These are phyloP conservation scores for Napeogenes inachia DNA, from an alignment of 2,888 invertebrate genomes.

Conservation along the genomic window DNA sequence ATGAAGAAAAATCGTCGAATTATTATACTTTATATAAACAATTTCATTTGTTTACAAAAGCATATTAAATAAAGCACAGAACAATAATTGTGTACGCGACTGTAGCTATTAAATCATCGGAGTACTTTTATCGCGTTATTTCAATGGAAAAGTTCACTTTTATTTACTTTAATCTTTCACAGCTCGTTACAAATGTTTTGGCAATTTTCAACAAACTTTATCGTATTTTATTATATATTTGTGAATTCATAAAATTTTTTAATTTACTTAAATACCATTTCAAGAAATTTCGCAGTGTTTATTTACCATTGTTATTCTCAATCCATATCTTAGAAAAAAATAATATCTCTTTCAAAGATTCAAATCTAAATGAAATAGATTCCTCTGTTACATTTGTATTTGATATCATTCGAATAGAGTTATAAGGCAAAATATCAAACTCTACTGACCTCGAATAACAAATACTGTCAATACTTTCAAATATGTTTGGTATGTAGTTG, in stretches of 20 bases:
- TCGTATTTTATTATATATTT: conserved; percentile 1
- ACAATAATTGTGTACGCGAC: conserved; percentile 12
- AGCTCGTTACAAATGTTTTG: conserved; percentile 21
- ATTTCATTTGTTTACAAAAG: not conserved
- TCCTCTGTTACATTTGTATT: too few species aligned
- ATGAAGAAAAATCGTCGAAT: not conserved
- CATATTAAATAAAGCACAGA: not conserved
- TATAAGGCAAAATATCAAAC: too few species aligned
- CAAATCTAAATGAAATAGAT: too few species aligned
- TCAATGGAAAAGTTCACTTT: conserved; percentile 22
- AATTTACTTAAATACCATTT: too few species aligned
- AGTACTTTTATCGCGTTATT: conserved; percentile 24
- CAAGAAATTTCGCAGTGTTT: not conserved
- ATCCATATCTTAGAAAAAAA: too few species aligned
- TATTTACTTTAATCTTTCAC: conserved; percentile 25
- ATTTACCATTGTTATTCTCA: not conserved
- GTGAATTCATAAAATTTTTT: not conserved
- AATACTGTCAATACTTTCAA: too few species aligned
- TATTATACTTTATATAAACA: not conserved
- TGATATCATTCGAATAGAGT: too few species aligned
- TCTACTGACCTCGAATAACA: too few species aligned
- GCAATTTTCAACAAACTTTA: conserved; percentile 12
- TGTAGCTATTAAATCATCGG: conserved; percentile 22
- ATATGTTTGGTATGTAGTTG: too few species aligned
- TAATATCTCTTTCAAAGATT: too few species aligned